These are phyloP conservation scores for Brachyalestes nurse DNA, from an alignment of 2,797 vertebrate species.

Conservation along the genomic window DNA sequence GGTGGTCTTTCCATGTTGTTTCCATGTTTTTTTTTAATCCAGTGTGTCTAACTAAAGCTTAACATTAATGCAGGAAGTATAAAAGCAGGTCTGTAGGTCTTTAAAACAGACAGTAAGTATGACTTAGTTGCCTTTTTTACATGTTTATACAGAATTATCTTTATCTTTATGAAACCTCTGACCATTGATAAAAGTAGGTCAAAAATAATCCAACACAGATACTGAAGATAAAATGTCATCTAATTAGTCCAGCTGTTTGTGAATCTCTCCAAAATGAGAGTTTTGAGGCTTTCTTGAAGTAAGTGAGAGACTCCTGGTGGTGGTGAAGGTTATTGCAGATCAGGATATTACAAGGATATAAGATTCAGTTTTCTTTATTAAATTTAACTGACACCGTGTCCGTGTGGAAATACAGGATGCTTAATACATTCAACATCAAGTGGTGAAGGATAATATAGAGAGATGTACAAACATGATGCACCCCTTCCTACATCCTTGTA, in stretches of 20 bases:
- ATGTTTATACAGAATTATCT: background rate
- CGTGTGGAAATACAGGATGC: background rate
- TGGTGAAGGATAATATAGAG: background rate
- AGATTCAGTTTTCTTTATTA: background rate
- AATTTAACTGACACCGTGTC: background rate
- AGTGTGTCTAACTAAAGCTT: background rate
- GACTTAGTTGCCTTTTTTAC: background rate
- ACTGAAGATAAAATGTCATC: background rate
- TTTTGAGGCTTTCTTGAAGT: background rate
- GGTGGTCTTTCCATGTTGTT: no score
- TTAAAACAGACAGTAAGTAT: background rate
- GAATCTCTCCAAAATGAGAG: background rate
- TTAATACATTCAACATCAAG: background rate
- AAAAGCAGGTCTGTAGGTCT: background rate
- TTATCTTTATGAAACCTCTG: background rate
- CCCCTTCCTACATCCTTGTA: background rate
- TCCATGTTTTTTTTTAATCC: no score
- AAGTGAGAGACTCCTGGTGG: constrained; percentile 37
- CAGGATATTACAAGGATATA: background rate
- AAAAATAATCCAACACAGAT: background rate
- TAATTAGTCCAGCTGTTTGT: background rate
- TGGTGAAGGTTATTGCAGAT: background rate
- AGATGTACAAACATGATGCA: background rate
- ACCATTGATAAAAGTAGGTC: background rate
- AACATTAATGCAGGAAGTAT: background rate